Base-by-base conservation (phyloP, 2,888 invertebrate genomes). In the Dryobota labecula region DNA sequence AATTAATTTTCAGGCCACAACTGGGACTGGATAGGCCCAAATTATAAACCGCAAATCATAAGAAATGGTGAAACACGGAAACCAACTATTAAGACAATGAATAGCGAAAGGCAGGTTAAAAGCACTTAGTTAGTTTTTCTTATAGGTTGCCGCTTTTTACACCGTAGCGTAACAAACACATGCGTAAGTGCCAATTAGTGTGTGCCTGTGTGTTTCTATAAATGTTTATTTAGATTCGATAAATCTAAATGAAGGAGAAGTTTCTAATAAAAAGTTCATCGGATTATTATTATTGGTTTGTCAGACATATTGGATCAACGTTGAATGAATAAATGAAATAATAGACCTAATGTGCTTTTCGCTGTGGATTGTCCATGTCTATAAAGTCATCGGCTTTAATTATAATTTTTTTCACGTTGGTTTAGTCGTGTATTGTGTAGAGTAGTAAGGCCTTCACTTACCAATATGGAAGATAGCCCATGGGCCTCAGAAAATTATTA, bases 61-160 rank as follows among this genome's bases (percentile, higher is more conserved):
- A 86, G 87, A 89, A 88, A 90, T 90, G 86, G 89, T 90, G 87
- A 89, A 89, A 89, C 88, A 89, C 87, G 87, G 86, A 88, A 90
- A 90, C 86, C 88, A 89, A 92, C 90, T 90, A 80, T 77, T 72
- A 76, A 63, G 47, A 83, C 75, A 78, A 80, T 83, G 65, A 78
- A 83, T 78, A 78, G 73, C 65, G 45, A 66, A 62, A 67, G 72
- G 61, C 54, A 68, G 33, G 41, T 33, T 71, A 65, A 79, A 62
- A 68, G 57, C 64, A 69, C 54, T 68, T 68, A 43, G 60, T 70
- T 70, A 45, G 74, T 72, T 75, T 70, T 75, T 73, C 72, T 67
- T 67, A 36, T 68, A 69, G 11, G 49, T 51, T 27, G 41, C 54
- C 49, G 41, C 51, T 43, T 70, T 30, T 80, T 41, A 83, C 81